Conservation (phyloP, 2,797 vertebrate genomes). For the Phylloscopus collybita region DNA sequence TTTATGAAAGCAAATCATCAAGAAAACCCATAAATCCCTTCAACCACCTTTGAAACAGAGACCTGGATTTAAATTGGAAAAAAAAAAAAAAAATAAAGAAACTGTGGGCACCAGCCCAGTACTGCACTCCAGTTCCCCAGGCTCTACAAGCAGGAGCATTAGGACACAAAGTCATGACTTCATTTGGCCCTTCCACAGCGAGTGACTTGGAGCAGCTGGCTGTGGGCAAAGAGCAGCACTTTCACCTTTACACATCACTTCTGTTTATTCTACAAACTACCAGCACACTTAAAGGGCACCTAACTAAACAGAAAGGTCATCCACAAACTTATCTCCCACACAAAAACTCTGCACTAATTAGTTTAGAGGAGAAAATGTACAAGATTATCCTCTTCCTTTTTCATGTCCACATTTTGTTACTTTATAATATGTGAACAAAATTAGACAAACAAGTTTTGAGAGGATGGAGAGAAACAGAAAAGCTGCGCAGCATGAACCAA, state of each 20-base stretch:
- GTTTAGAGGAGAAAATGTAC: not conserved
- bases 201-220: not conserved
- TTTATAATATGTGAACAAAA: not conserved
- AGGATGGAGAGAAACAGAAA: not conserved
- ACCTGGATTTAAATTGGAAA: not conserved
- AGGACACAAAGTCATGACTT: not conserved
- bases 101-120: not conserved
- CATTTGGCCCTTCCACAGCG: not conserved
- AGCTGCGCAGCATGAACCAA: not conserved
- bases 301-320: slow-evolving; percentile 1
- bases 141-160: not conserved
- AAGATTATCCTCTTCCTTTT: not conserved
- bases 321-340: not conserved
- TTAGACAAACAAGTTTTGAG: not conserved
- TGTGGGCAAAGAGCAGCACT: not conserved
- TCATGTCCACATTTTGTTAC: not conserved
- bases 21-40: slow-evolving; percentile 37
- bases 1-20: slow-evolving; percentile 53
- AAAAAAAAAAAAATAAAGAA: not conserved
- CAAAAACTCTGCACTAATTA: not conserved
- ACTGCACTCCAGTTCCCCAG: not conserved
- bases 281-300: not conserved
- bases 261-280: not conserved
- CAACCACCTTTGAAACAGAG: slow-evolving; percentile 22
- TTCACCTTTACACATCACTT: not conserved